These are phyloP conservation scores for Axinella damicornis DNA, from an alignment of 37 sponge, comb jelly and placozoan species.

Conservation along the genomic window DNA sequence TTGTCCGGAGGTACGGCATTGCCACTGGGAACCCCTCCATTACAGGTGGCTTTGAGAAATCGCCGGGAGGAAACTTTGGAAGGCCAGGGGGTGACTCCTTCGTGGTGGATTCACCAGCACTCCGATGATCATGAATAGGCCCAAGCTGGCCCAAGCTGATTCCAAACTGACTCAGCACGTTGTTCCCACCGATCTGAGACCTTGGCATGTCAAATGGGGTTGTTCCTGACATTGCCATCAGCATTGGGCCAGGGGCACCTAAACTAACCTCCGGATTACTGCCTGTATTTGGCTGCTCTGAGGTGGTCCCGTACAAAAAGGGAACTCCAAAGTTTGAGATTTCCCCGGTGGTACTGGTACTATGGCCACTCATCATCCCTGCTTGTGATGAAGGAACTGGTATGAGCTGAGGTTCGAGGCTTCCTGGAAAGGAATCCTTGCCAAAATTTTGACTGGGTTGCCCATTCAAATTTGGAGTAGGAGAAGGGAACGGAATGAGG, in stretches of 20 bases:
- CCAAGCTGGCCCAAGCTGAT: conserved; percentile 19
- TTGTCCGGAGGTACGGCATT: too few relatives aligned
- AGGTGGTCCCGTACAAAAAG: neutral
- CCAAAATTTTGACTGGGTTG: conserved; percentile 18
- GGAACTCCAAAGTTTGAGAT: conserved; percentile 4
- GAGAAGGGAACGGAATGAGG: conserved; percentile 12
- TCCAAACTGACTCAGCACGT: neutral
- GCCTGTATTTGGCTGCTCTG: neutral
- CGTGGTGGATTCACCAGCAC: neutral
- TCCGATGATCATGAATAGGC: neutral
- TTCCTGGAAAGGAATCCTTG: conserved; percentile 8
- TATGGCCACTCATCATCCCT: neutral
- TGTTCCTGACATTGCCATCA: neutral
- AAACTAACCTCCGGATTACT: neutral
- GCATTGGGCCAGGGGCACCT: too few relatives aligned
- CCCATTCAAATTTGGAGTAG: conserved; percentile 7
- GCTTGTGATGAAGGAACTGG: neutral
- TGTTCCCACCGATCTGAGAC: neutral
- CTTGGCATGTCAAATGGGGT: neutral
- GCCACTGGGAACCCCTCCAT: too few relatives aligned
- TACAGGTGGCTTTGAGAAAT: too few relatives aligned
- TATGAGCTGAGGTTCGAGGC: neutral
- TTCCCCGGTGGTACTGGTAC: neutral
- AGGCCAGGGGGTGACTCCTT: too few relatives aligned
- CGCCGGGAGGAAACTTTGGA: too few relatives aligned